Percentiles rank a stretch among this genome's conserved stretches.
Evolutionary conservation across 1,140 invertebrate genomes (phyloP).

Genomic region (Brachionus paranguensis): DNA sequence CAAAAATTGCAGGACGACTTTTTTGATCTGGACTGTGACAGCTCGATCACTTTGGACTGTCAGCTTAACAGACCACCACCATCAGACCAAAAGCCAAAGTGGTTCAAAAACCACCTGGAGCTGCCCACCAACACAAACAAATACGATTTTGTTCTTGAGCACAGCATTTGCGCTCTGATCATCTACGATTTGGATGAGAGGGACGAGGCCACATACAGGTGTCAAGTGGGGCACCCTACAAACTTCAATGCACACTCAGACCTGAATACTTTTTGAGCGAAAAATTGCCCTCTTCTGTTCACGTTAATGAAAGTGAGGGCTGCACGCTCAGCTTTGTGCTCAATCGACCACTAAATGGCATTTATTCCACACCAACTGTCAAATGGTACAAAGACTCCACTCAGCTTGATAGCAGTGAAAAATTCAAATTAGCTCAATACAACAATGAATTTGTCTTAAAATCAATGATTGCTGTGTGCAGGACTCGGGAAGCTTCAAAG

Average conservation of each 20-base stretch:
- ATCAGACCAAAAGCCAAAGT: neutral
- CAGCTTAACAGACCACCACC: neutral
- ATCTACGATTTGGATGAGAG: slow-evolving; percentile 32
- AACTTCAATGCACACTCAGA: slow-evolving; percentile 19
- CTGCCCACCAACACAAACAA: neutral
- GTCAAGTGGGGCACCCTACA: neutral
- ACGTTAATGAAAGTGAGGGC: neutral
- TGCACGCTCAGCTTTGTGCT: neutral
- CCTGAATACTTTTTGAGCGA: neutral
- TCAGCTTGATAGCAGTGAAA: neutral
- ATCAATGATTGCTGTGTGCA: neutral
- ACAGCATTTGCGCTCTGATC: slow-evolving; percentile 27
- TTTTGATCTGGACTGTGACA: slow-evolving; percentile 8
- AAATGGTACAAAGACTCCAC: slow-evolving; percentile 26
- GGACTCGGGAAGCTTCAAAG: neutral
- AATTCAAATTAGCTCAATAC: neutral
- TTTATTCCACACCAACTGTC: neutral
- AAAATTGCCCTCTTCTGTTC: neutral
- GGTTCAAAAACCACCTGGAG: slow-evolving; percentile 32
- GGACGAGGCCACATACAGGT: slow-evolving; percentile 5
- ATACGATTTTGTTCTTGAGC: slow-evolving; percentile 28
- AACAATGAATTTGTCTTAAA: neutral
- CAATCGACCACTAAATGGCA: neutral
- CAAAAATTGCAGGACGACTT: neutral
- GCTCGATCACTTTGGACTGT: neutral